Base-by-base conservation (phyloP, 2,797 vertebrate species). In the Coccyzus lansbergi region DNA sequence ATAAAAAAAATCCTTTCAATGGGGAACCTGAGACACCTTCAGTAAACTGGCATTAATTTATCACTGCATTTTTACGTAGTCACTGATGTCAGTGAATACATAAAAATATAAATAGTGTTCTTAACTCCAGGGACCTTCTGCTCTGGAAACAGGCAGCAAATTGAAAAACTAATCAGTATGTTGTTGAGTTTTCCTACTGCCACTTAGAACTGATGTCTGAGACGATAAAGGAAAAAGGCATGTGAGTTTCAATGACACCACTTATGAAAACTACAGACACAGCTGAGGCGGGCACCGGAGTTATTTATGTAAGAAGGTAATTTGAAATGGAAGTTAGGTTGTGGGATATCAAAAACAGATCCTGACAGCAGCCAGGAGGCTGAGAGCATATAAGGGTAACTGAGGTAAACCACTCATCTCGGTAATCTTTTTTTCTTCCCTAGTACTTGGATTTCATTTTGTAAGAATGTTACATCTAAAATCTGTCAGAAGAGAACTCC, bases 181-280 rank as follows among this genome's bases (percentile, higher is more conserved):
- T 34, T 79, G 28, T 51, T 8, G 10, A 51, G 58, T 83, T 65
- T 91, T 88, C 26, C 58, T 88, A 18, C 17, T 40, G 38, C 38
- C 59, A 44, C 65, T 80, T 51, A 55, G 31, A 80, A 80, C 18
- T 26, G 44, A n/a, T 14, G 55, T 36, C 77, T 56, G 78, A 86
- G 68, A 70, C 22, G 19, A 93, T 70, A 79, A 9, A 53, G 64
- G 55, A 42, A 76, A 83, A 90, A 86, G 48, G 46, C 21, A 55
- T 1, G 13, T 0, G 1, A 78, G n/a, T 46, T 83, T 88, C 58
- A 93, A 26, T 59, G 62, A 75, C 22, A 68, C 9, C 0, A 8
- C 28, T 86, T 63, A 78, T 65, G 77, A 97, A 95, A 96, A 94
- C 74, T 94, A 80, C 83, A 97, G 71, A 25, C 68, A 34, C 64